These are phyloP conservation scores for Cephus rjabovi DNA, from an alignment of 2,888 invertebrate species.

Conservation along the genomic window DNA sequence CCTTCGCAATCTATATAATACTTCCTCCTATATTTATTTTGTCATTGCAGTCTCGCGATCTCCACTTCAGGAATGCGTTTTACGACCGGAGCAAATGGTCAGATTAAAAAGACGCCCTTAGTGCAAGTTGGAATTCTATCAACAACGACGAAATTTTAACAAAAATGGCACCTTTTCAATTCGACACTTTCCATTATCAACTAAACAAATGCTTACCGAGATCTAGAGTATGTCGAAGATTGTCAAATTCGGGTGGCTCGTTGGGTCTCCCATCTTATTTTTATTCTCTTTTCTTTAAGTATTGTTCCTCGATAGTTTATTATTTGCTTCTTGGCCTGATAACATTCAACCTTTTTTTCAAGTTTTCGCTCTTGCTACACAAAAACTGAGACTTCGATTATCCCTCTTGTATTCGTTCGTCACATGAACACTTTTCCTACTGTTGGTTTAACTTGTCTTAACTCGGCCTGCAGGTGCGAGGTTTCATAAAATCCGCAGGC, in stretches of 20 bases:
- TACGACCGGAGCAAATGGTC: not conserved
- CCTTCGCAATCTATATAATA: not conserved
- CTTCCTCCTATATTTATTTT: not conserved
- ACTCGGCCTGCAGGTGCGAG: not conserved
- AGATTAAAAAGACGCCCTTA: not conserved
- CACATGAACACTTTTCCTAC: not conserved
- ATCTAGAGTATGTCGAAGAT: slow-evolving; percentile 53
- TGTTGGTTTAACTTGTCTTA: not conserved
- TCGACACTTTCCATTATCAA: not conserved
- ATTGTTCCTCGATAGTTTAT: not conserved
- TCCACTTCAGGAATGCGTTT: not conserved
- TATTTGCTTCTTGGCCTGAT: not conserved
- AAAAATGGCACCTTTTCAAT: not conserved
- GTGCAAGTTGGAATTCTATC: not conserved
- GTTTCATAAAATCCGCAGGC: not conserved
- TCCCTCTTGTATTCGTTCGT: not conserved
- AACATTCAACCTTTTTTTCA: not conserved
- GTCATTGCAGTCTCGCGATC: not conserved
- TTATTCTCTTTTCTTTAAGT: not conserved
- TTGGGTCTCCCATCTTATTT: not conserved
- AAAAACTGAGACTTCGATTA: not conserved
- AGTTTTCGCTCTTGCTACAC: not conserved
- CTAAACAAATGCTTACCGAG: slow-evolving; percentile 31
- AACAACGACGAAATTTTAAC: not conserved
- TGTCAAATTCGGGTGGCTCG: slow-evolving; percentile 56